Conservation (phyloP, 2,888 invertebrate genomes). For the Cylloceria caligata region DNA sequence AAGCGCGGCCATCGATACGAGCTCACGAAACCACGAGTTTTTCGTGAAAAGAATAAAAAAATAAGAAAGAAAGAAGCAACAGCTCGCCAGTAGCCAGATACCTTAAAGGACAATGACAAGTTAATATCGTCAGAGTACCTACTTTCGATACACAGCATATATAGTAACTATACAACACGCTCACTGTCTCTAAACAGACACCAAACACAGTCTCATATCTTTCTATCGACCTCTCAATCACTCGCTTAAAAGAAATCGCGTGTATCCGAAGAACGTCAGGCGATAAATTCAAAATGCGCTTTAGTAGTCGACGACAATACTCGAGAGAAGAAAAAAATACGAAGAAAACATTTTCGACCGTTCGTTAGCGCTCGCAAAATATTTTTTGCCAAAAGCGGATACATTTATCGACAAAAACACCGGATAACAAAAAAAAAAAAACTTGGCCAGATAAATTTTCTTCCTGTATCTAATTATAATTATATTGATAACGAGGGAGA, state of each 20-base stretch:
- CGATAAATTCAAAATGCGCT: conserved; percentile 40
- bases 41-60: conserved; percentile 2
- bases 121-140: neutral
- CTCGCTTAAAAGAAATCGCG: conserved; percentile 51
- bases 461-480: conserved; percentile 18
- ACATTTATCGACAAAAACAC: neutral
- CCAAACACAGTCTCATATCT: conserved; percentile 52
- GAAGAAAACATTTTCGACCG: conserved; percentile 20
- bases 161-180: conserved; percentile 19
- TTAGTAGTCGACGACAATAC: conserved; percentile 64
- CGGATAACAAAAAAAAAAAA: conserved; percentile 16
- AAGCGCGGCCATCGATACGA: neutral
- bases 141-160: conserved; percentile 23
- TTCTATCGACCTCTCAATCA: conserved; percentile 53
- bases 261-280: conserved; percentile 39
- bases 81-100: neutral
- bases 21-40: conserved; percentile 21
- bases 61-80: neutral
- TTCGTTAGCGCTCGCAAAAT: conserved; percentile 14
- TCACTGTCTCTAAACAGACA: conserved; percentile 35
- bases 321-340: conserved; percentile 25
- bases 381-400: conserved; percentile 27
- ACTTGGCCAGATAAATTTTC: conserved; percentile 35
- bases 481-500: conserved; percentile 24
- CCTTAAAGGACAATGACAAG: neutral